Base-by-base conservation (phyloP, 2,888 invertebrate species). In the Gymnocheta viridis region DNA sequence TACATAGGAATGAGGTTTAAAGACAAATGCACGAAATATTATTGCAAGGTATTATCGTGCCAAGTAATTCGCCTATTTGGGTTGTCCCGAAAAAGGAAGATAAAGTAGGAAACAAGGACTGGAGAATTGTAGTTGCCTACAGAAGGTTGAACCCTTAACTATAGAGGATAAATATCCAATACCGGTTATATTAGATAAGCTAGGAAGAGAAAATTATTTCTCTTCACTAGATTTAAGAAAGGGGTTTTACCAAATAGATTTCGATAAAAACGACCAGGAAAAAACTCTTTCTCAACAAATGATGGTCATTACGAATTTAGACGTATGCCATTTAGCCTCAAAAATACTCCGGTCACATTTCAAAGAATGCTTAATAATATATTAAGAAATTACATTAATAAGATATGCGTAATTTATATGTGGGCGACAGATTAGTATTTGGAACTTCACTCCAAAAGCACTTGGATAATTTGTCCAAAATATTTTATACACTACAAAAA, bases 311-410 rank as follows among this genome's bases (percentile, higher is more conserved):
- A 38, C 27, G 73, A 73, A 22, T 62, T 73, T 19, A 72, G 12
- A 41, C 24, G 58, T 58, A 72, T 72, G 51, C 60, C 72, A n/a
- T 70, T 70, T 24, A 56, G 70, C 10, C n/a, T 70, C 24, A 70
- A 69, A 38, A 69, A 38, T 41, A 41, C 38, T 27, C 69, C 38
- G 17, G 38, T n/a, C 22, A 72, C 72, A 12, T 47, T 72, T 24
- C 69, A 69, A 41, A 22, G 62, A 69, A 69, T 44, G 54, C 19
- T 69, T 35, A 38, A 69, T 35, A 54, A 51, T 24, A 38, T 69
- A 14, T 24, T 69, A 14, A 41, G 29, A 19, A 17, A 58, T 2
- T 47, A 72, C 7, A 72, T 44, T 14, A 72, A 72, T 22, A 58
- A 29, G n/a, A 72, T 29, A 54, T 14, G 51, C 51, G 51, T 54